Percentiles rank a stretch among this genome's conserved stretches.
These are phyloP conservation scores for Lithophane leautieri DNA, from an alignment of 2,888 invertebrate genomes.

Conservation along the genomic window DNA sequence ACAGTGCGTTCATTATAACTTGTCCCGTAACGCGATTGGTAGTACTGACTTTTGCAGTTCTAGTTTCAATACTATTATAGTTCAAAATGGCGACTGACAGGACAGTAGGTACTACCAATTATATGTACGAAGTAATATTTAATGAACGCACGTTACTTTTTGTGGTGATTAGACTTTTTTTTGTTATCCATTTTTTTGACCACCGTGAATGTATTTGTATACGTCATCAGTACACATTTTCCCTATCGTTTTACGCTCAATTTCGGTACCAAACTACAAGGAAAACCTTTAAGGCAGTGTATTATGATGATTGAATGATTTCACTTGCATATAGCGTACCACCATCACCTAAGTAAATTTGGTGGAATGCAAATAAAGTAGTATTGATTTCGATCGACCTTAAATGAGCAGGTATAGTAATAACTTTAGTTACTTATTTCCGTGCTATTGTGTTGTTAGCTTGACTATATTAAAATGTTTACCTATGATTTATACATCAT, in stretches of 20 bases:
- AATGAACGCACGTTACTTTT: too few species aligned
- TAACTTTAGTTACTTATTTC: not conserved
- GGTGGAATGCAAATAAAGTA: too few species aligned
- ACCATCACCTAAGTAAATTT: too few species aligned
- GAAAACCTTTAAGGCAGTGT: slow-evolving; percentile 15
- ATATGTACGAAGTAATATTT: too few species aligned
- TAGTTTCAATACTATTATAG: too few species aligned
- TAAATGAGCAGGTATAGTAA: not conserved
- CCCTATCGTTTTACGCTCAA: slow-evolving; percentile 1
- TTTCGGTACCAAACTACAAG: slow-evolving; percentile 11
- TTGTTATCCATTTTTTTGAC: not conserved
- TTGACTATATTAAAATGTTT: not conserved
- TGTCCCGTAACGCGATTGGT: too few species aligned
- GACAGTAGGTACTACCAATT: too few species aligned
- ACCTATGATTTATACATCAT: not conserved
- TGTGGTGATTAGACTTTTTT: not conserved
- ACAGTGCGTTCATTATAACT: too few species aligned
- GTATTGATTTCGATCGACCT: not conserved
- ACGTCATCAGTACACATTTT: slow-evolving; percentile 1
- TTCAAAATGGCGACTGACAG: too few species aligned
- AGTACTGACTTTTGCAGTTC: too few species aligned
- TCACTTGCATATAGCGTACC: not conserved
- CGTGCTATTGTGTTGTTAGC: not conserved
- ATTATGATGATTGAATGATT: not conserved
- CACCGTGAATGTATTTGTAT: not conserved